Base-by-base conservation (phyloP, 2,888 invertebrate species). In the Acanthacorydalis orientalis region DNA sequence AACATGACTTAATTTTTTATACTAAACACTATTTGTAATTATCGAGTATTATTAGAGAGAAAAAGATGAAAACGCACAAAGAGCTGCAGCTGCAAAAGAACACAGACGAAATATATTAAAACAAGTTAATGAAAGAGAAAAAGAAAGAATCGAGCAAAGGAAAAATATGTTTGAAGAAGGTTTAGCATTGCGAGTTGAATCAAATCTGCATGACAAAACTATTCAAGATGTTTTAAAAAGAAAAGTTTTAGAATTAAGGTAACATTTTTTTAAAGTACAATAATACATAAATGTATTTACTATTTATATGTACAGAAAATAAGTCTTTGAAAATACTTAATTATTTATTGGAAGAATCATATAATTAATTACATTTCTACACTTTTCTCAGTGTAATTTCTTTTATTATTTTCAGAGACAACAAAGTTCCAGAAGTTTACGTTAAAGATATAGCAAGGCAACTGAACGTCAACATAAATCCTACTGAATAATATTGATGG, bases 111-210 rank as follows among this genome's bases (percentile, higher is more conserved):
- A 73, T 55, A 74, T 83, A 44, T 68, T 83, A 61, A 75, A 74
- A 53, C 80, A 81, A 63, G 77, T 83, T 43, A 78, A 80, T 56
- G 75, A 80, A 52, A 83, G 80, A 55, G 82, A 83, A 59, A 68
- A 72, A 7, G 72, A 77, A 51, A 72, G 75, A 65, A 77, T 78
- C 14, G 70, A 73, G 38, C 57, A 70, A 10, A 70, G 78, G 3
- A 76, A 77, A 58, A 71, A 70, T 58, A 70, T 74, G 44, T 78
- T 76, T 57, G 77, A 78, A 54, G 80, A 83, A 57, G 82, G 82
- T 1, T 65, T 75, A 23, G 77, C 77, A 0, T 64, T 78, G 47
- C 68, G 76, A 49, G 64, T 77, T 56, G 77, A 80, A 56, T 68
- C 69, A 32, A 76, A 77, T 16, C 67, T 73, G 46, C 72, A 77